Base-by-base conservation (phyloP, 2,113 vertebrate species). In the Myotis yumanensis region DNA sequence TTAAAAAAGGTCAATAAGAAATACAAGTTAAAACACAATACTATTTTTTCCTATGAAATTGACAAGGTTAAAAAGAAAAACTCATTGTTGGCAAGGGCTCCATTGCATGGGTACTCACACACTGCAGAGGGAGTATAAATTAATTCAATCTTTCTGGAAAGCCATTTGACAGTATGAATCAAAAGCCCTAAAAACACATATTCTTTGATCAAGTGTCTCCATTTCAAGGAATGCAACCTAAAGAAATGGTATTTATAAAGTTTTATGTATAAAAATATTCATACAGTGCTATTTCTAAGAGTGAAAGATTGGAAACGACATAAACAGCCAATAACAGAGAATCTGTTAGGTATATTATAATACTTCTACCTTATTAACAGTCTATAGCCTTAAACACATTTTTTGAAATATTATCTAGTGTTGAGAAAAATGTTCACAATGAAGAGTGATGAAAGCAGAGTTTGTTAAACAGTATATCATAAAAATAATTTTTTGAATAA, bases 151-250 rank as follows among this genome's bases (percentile, higher is more conserved):
- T 93, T 96, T 95, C 64, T 88, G 82, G 85, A 96, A 93, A 94
- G 52, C 30, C 11, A 32, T 52, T 89, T 84, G 92, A 71, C 68
- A 83, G 80, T 86, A 48, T 35, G 57, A 96, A 75, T 89, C 35
- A 94, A 94, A 75, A 93, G n/a, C 5, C 89, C 87, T 94, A 72
- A 90, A 95, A 95, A 84, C n/a, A 71, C 32, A 89, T 7, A 79
- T 23, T 85, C 52, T 86, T 94, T 97, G 87, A 96, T 76, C 73
- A 93, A 62, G 23, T 93, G 68, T 92, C 40, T 90, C 81, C 71
- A 37, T 89, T 95, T 96, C 94, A 52, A 97, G 82, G 77, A 97
- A 93, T 71, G 88, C 35, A 88, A 51, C 81, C 43, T 77, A 95
- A 92, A 90, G 35, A 94, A 94, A 90, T 81, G 92, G 71, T 40